Percentiles rank a stretch among this genome's conserved stretches.
Conservation (phyloP, 2,888 invertebrate genomes). For the Oscheius sp. region DNA sequence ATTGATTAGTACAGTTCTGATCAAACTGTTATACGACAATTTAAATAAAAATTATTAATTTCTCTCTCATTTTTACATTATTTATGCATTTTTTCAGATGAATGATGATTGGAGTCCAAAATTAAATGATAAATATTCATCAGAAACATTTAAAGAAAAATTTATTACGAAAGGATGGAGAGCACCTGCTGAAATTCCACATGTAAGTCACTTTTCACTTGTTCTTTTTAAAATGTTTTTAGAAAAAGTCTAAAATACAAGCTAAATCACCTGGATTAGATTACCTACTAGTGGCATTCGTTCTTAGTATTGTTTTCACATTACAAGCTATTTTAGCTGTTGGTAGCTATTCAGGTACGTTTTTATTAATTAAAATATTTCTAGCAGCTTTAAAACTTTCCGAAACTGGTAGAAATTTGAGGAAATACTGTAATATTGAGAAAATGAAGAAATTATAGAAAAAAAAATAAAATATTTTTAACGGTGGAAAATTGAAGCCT, state of each 20-base stretch:
- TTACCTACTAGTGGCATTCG: background rate
- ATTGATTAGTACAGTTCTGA: too few species aligned
- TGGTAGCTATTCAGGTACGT: constrained; percentile 33
- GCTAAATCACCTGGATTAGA: background rate
- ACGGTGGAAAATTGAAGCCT: too few species aligned
- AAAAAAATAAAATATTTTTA: too few species aligned
- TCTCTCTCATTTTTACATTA: too few species aligned
- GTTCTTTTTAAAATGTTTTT: constrained; percentile 2
- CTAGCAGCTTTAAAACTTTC: too few species aligned
- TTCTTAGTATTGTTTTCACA: constrained; percentile 3
- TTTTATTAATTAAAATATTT: background rate
- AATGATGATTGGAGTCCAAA: background rate
- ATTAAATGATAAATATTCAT: background rate
- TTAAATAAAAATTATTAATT: too few species aligned
- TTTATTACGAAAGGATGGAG: background rate
- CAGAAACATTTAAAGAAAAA: background rate
- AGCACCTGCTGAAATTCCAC: background rate
- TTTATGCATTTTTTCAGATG: constrained; percentile 16
- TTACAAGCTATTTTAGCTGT: constrained; percentile 28
- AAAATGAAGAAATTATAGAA: too few species aligned
- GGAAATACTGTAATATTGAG: too few species aligned
- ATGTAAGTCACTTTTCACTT: background rate
- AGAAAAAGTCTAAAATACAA: constrained; percentile 10
- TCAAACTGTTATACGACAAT: too few species aligned
- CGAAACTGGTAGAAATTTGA: too few species aligned